phyloP scores from a whole-genome alignment of 35 echinoderm and acorn worm species.

The Patiria miniata region DNA sequence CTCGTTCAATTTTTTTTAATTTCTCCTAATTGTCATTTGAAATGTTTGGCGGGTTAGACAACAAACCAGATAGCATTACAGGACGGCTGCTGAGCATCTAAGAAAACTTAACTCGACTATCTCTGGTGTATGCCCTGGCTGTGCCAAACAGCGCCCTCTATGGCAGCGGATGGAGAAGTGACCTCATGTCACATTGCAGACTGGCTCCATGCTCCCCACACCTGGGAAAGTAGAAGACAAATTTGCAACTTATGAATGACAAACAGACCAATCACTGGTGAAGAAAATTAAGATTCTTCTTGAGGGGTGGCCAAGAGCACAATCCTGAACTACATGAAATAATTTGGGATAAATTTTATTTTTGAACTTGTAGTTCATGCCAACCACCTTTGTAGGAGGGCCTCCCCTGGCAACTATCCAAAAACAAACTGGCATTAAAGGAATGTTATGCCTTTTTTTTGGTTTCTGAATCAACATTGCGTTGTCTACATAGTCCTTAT shows the following conservation, averaged over 20 bases:
- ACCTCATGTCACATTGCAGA: constrained; percentile 17
- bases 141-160: background rate
- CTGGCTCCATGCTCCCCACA: constrained; percentile 18
- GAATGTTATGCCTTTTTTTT: no score
- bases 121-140: background rate
- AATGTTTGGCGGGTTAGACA: background rate
- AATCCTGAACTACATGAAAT: no score
- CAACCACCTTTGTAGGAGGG: no score
- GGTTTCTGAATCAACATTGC: no score
- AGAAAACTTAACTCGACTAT: background rate
- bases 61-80: background rate
- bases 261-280: no score
- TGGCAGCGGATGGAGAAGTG: constrained; percentile 5
- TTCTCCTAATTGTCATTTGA: background rate
- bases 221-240: background rate
- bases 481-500: no score
- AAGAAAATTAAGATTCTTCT: no score
- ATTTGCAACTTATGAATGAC: background rate
- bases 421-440: no score
- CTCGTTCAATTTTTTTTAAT: background rate
- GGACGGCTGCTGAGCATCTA: background rate
- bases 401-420: no score
- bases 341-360: no score
- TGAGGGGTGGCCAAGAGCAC: no score
- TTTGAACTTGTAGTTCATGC: no score